Conservation (phyloP, 2,113 vertebrate genomes). For the Siniperca chuatsi region DNA sequence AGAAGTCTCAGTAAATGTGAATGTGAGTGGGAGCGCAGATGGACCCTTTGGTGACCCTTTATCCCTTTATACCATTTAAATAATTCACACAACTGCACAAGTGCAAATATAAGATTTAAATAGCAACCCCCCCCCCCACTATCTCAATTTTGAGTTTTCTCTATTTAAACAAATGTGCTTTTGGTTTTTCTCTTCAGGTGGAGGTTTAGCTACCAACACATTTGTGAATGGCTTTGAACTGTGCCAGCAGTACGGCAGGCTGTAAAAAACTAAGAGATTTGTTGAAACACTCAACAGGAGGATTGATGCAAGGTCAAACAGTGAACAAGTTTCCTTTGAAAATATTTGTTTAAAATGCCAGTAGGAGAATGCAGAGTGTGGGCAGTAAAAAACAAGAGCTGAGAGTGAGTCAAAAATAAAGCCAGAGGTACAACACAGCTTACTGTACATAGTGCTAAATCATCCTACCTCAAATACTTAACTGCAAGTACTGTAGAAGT, state of each 20-base stretch:
- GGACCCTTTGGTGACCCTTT: constrained; percentile 35
- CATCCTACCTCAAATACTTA: background rate
- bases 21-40: background rate
- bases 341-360: constrained; percentile 47
- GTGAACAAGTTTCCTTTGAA: constrained; percentile 35
- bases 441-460: constrained; percentile 5
- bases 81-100: constrained; percentile 12
- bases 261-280: constrained; percentile 37
- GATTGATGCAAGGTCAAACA: constrained; percentile 59
- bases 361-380: constrained; percentile 45
- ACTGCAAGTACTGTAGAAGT: background rate
- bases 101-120: constrained; percentile 10
- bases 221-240: constrained; percentile 58
- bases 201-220: constrained; percentile 16
- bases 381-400: constrained; percentile 17
- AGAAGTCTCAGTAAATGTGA: constrained; percentile 23
- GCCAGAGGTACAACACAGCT: constrained; percentile 9
- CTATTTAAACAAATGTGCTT: background rate
- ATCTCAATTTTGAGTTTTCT: background rate
- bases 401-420: constrained; percentile 30
- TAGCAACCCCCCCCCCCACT: background rate
- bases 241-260: constrained; percentile 21
- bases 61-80: constrained; percentile 9
- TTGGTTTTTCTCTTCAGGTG: constrained; percentile 14
- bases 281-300: constrained; percentile 36